Conservation (phyloP, 1,140 invertebrate species). For the Atopsyche davidsoni region DNA sequence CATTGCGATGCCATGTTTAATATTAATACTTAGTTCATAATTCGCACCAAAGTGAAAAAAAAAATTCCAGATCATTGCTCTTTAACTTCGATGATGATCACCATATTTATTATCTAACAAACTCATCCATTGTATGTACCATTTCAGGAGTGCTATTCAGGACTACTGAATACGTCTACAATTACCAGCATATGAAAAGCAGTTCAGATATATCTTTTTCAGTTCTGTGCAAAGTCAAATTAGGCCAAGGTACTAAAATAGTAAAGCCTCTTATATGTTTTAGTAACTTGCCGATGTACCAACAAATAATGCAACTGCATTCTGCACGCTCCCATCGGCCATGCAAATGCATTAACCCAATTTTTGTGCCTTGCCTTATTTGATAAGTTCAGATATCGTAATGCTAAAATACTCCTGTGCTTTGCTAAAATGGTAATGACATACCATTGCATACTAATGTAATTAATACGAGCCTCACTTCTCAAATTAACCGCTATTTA, state of each 20-base stretch:
- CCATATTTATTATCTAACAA: not conserved
- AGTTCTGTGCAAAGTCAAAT: conserved; percentile 49
- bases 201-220: conserved; percentile 45
- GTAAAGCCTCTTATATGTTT: conserved; percentile 13
- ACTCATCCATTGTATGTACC: conserved; percentile 26
- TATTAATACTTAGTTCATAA: no score
- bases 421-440: no score
- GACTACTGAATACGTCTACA: conserved; percentile 45
- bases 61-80: no score
- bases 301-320: conserved; percentile 9
- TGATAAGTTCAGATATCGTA: conserved; percentile 10
- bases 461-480: no score
- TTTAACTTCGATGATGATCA: no score
- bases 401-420: no score
- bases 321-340: conserved; percentile 17
- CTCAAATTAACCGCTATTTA: no score
- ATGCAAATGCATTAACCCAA: conserved; percentile 17
- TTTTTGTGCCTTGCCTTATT: conserved; percentile 30
- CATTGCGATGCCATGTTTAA: no score
- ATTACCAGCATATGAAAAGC: conserved; percentile 44
- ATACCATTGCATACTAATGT: no score
- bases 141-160: conserved; percentile 46
- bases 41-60: no score
- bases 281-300: no score
- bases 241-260: conserved; percentile 47